Base-by-base conservation (phyloP, 2,797 vertebrate species). In the Rhodeus uyekii region DNA sequence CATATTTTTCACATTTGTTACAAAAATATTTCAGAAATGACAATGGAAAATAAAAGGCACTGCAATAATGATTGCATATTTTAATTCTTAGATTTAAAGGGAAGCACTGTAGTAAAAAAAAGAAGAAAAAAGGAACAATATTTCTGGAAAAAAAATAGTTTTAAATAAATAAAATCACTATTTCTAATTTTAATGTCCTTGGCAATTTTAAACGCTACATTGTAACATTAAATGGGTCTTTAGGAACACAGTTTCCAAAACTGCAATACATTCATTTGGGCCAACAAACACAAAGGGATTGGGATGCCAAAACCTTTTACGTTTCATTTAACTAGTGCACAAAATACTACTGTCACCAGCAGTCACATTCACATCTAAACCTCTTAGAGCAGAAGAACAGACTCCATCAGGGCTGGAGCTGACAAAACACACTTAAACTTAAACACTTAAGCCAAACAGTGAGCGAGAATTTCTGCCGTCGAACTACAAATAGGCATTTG, bases 201-300 rank as follows among this genome's bases (percentile, higher is more conserved):
- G 80, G 80, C 19, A 34, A 55, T 82, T 76, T 76, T 46, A 76
- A 82, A 76, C 69, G 80, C 60, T 76, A 76, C 81, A 69, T 76
- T 55, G 73, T 61, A 81, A 81, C 80, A 74, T 69, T 32, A 55
- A 68, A 82, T 3, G 38, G 61, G 24, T 50, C 34, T 55, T 60
- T 39, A 65, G 71, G 36, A 48, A 36, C 39, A 61, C 44, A 65
- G 60, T 81, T 82, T 82, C 27, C 2, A 82, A 69, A 68, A 79
- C 80, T 60, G 80, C n/a, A 44, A 69, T 82, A 82, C 81, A 82
- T 82, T 82, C 81, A 82, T 76, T 68, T 60, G 73, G 81, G 61
- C 73, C 63, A 69, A 69, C 38, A 48, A 55, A 69, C 36, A 55
- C 48, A 39, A 34, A 53, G 34, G 80, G 71, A 65, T 64, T 53